Conservation (phyloP, 2,113 vertebrate genomes). For the Gymnobelideus leadbeateri region DNA sequence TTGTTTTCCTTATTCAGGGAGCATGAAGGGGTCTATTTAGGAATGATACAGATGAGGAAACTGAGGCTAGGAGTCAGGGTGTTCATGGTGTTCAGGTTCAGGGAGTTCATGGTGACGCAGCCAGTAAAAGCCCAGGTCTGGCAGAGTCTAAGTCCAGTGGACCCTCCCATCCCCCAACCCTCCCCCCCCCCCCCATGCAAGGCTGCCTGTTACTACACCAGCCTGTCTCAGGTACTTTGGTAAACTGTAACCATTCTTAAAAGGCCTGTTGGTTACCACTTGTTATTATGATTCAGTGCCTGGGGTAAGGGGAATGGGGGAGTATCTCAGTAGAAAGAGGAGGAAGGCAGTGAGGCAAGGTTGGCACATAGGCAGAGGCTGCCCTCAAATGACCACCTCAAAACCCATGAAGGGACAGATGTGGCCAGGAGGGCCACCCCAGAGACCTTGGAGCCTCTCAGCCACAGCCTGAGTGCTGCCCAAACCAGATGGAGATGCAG, state of each 20-base stretch:
- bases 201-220: too few relatives aligned
- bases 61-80: neutral
- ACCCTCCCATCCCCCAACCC: too few relatives aligned
- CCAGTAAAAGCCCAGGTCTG: neutral
- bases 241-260: neutral
- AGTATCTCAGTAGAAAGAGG: too few relatives aligned
- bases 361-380: neutral
- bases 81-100: too few relatives aligned
- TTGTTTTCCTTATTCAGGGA: neutral
- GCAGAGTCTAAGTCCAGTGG: too few relatives aligned
- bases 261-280: too few relatives aligned
- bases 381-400: neutral
- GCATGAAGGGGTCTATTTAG: neutral
- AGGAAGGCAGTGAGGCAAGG: too few relatives aligned
- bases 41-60: neutral
- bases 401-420: neutral
- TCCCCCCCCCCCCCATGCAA: too few relatives aligned
- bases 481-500: neutral
- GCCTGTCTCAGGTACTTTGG: too few relatives aligned
- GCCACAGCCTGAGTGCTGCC: neutral
- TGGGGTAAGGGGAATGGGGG: neutral
- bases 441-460: too few relatives aligned
- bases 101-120: neutral
- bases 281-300: too few relatives aligned
- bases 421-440: too few relatives aligned